Percentiles rank a stretch among this genome's conserved stretches.
phyloP scores from a whole-genome alignment of 2,888 invertebrate species.

The Epiblema foenella region DNA sequence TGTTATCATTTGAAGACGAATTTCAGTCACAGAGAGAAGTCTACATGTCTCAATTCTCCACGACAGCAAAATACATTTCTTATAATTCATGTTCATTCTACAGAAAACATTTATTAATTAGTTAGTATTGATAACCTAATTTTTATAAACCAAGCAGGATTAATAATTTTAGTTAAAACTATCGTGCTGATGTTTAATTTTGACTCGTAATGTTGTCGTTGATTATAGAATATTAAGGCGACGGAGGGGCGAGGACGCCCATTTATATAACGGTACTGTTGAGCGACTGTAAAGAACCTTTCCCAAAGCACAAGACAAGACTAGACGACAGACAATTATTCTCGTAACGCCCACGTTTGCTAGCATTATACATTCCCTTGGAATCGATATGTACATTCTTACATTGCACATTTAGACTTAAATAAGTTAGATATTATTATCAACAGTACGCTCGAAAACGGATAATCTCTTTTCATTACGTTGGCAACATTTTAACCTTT shows the following conservation, averaged over 20 bases:
- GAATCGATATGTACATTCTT: constrained; percentile 24
- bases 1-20: constrained; percentile 36
- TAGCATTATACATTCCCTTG: constrained; percentile 4
- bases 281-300: not conserved
- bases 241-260: not conserved
- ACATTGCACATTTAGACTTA: constrained; percentile 21
- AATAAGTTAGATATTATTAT: not conserved
- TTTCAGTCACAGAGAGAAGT: constrained; percentile 24
- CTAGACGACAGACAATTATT: constrained; percentile 8
- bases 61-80: not conserved
- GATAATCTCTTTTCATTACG: not conserved
- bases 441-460: not conserved
- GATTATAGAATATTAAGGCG: not conserved
- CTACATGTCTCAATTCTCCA: not conserved
- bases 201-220: not conserved
- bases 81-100: not conserved
- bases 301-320: constrained; percentile 10
- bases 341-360: not conserved
- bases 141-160: constrained; percentile 4
- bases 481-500: not conserved
- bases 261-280: not conserved
- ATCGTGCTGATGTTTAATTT: not conserved
- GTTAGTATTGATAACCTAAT: not conserved
- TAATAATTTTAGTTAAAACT: not conserved
- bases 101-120: not conserved